Evolutionary conservation across 2,797 vertebrate genomes (phyloP), one percentile per base, ranked within the genome.

Genomic region (Carcharodon carcharias): DNA sequence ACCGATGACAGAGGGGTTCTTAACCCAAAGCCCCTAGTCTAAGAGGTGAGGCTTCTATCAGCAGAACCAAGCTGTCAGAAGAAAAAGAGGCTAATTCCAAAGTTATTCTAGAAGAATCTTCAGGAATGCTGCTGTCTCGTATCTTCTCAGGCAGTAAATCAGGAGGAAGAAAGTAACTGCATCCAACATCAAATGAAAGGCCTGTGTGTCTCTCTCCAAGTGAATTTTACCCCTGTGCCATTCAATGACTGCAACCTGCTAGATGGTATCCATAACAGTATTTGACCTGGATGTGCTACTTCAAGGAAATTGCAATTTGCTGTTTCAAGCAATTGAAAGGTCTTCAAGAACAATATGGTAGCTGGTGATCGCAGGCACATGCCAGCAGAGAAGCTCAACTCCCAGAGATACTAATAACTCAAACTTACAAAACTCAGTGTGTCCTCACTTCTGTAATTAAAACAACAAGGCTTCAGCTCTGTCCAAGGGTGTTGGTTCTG

Each of bases 401-500:
- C 91, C 91, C 63, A 65, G n/a, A n/a, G 18, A 63, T 45, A 40
- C 65, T 45, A 91, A 45, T 93, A 67, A 45, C 63, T 67, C 63
- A 93, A 93, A 67, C 61, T 67, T 45, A 45, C 91, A 67, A 63
- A 45, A 93, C 91, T 93, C 91, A 67, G 45, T 93, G 67, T 67
- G n/a, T 67, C 61, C 61, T 67, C 23, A 63, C n/a, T 93, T 93
- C n/a, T 67, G 91, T 45, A 26, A 45, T 26, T 21, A 67, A n/a
- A 6, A 45, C 8, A 21, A 45, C 61, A 93, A 9, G 18, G 28
- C 21, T 6, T 21, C 0, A 1, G n/a, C 63, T 7, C 91, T 45
- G n/a, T 93, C 21, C 91, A 9, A 23, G 23, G 12, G 91, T 93
- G 63, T n/a, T 45, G 45, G 61, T 93, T 93, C 40, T 23, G 65